Base-by-base conservation (phyloP, 2,113 vertebrate genomes). In the Passer domesticus region DNA sequence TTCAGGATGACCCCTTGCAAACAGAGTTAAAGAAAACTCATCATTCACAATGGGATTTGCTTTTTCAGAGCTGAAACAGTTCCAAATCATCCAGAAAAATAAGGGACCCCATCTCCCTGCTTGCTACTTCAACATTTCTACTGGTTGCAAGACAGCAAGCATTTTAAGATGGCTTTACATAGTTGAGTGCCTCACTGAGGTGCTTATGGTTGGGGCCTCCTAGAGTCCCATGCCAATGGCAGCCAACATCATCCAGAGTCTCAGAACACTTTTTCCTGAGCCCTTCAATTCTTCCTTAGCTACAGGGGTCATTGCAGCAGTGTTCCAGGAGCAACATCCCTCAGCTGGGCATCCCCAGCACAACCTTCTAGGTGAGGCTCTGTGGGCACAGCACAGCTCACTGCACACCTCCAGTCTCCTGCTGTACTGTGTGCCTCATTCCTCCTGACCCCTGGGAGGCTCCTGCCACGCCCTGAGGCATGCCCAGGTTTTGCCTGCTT, bases 261-360 rank as follows among this genome's bases (percentile, higher is more conserved):
- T 58, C 59, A 21, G 7, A 80, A 8, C 23, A 17, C 3, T 39
- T 74, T 59, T 43, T 37, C 56, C 24, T 23, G 25, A 73, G 62
- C 23, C 37, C 30, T 89, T 85, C 78, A 79, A 13, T 89, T 91
- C 89, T 84, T 69, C 74, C 58, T 85, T 59, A 78, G 87, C 89
- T 62, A 72, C 84, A 94, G 84, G 70, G 75, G 59, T 83, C 70
- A 87, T 85, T 50, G 43, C 84, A 93, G 70, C 59, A 49, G 74
- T 0, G 0, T 74, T 84, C 37, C 21, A 37, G 46, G 49, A 41
- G 15, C 24, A 68, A 21, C 30, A 9, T 27, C 21, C 13, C 37
- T 23, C 27, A 72, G 46, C 78, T 55, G 39, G 35, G 24, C 53
- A 79, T 49, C 37, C 37, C 58, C 30, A 56, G 47, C 18, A 52